Base-by-base conservation (phyloP, 2,888 invertebrate genomes). In the Tribolium freemani region DNA sequence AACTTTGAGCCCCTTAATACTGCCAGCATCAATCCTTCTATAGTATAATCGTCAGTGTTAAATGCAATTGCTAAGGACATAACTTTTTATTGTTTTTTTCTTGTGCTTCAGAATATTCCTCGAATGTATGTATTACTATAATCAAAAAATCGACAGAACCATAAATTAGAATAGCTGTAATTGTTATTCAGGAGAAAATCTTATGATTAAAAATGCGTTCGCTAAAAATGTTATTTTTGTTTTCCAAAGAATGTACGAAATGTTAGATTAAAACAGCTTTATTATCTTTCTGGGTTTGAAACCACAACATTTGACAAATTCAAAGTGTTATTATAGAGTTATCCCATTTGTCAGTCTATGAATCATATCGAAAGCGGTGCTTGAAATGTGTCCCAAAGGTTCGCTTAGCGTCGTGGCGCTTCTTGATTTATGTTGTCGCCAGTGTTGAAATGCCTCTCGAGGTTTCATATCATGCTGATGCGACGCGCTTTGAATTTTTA, bases 291-390 rank as follows among this genome's bases (percentile, higher is more conserved):
- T 48, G 53, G 21, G 30, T 6, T 9, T 16, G 38, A 57, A 44
- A 9, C 53, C 9, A 16, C 10, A 10, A 44, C 31, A 11, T 31
- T 64, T 64, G 67, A 71, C 64, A 69, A 69, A 57, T 51, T 69
- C 46, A 53, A 64, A 69, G 16, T 51, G 69, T 69, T 72, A 71
- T 44, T 9, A 78, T 78, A 74, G 73, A 76, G 78, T 76, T 75
- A 77, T 77, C 77, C 79, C 79, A 82, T 83, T 84, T 82, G 83
- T 77, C 78, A 72, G 73, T 76, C 80, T 80, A 81, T 82, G 83
- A 83, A 84, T 83, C 83, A 82, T 79, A 77, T 77, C 72, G 72
- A 57, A 70, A 72, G 72, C 64, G 31, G 56, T 71, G 69, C 67
- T 69, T 73, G 79, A 80, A 82, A 83, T 82, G 81, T 76, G 78